Evolutionary conservation across 2,797 vertebrate species (phyloP).

Genomic region (Dryobates pubescens): DNA sequence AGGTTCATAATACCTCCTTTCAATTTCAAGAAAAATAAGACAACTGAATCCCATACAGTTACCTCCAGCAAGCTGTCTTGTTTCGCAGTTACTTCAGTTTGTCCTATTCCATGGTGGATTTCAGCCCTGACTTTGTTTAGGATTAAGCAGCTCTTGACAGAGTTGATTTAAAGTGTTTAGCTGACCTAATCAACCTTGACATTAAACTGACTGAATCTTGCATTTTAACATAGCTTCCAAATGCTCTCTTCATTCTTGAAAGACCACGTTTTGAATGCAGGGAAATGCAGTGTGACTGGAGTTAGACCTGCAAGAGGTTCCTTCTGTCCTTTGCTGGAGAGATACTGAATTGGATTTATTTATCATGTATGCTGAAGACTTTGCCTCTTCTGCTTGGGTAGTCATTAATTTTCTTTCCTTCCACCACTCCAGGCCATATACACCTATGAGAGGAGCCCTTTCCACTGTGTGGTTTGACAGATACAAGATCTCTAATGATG

Average conservation of each 20-base stretch:
- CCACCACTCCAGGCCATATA: slow-evolving; percentile 83
- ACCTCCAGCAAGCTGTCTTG: not conserved
- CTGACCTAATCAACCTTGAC: not conserved
- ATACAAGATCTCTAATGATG: slow-evolving; percentile 84
- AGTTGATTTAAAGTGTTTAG: not conserved
- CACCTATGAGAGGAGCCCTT: slow-evolving; percentile 82
- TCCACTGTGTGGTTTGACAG: slow-evolving; percentile 92
- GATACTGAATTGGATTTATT: not conserved
- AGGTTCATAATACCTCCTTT: not conserved
- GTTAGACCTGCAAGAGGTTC: not conserved
- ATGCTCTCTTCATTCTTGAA: not conserved
- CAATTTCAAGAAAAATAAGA: not conserved
- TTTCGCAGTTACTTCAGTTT: not conserved
- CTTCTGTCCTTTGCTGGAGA: not conserved
- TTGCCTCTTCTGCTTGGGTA: slow-evolving; percentile 5
- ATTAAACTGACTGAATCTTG: not conserved
- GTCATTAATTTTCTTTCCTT: slow-evolving; percentile 19
- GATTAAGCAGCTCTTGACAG: not conserved
- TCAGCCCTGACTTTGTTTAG: not conserved
- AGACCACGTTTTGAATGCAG: not conserved
- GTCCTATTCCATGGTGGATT: not conserved
- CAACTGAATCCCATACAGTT: not conserved
- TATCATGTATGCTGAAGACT: not conserved
- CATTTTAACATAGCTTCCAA: not conserved
- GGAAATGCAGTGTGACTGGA: not conserved